Conservation (phyloP, 2,797 vertebrate genomes). For the Gymnopithys bicolor region DNA sequence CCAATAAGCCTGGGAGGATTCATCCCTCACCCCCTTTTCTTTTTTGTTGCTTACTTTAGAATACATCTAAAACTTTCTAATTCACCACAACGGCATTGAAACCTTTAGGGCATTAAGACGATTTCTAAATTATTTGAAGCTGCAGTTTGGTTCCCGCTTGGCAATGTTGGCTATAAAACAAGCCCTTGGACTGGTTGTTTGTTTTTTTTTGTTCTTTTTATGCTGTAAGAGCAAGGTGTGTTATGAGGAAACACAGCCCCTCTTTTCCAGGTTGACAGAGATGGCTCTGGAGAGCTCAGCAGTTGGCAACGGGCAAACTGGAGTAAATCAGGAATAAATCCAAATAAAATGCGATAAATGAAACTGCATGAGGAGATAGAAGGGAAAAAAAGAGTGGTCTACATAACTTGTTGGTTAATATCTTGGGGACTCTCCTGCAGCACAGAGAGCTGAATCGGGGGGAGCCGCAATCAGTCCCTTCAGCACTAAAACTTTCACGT, state of each 20-base stretch:
- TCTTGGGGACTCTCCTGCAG: background rate
- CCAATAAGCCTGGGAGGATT: background rate
- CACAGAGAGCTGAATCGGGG: background rate
- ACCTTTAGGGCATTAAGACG: background rate
- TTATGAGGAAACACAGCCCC: background rate
- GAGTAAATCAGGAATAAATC: background rate
- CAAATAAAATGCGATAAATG: background rate
- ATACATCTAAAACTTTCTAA: constrained; percentile 3
- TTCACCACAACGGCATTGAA: background rate
- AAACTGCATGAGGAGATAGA: background rate
- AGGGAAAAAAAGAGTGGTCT: background rate
- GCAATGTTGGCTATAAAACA: background rate
- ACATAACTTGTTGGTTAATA: background rate
- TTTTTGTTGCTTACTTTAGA: background rate
- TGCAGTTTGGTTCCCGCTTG: background rate
- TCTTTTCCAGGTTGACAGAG: background rate
- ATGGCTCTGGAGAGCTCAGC: background rate
- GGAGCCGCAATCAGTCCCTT: background rate
- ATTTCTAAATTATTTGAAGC: background rate
- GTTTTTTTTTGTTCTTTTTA: background rate
- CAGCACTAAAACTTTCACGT: background rate
- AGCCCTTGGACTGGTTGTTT: background rate
- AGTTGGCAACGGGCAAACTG: background rate
- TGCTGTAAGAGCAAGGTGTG: background rate
- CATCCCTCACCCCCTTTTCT: background rate